Evolutionary conservation across 2,888 invertebrate species (phyloP).

Genomic region (Athalia cordata): DNA sequence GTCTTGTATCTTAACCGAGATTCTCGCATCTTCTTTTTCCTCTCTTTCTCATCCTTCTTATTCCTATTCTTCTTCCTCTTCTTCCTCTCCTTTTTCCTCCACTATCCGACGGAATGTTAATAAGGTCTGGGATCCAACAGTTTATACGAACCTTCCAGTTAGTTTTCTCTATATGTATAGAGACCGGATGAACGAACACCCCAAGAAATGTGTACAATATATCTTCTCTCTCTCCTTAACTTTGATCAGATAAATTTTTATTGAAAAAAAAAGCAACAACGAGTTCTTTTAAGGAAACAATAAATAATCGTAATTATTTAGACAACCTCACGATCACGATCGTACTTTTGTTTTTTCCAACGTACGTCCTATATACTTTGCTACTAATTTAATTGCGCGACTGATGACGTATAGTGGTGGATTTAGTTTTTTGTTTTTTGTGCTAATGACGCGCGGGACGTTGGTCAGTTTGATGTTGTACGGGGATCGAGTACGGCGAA

Average conservation of each 20-base stretch:
- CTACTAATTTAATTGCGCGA: conserved; percentile 14
- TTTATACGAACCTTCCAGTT: conserved; percentile 20
- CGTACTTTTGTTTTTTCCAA: too few relatives aligned
- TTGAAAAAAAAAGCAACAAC: not conserved
- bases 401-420: conserved; percentile 44
- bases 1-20: conserved; percentile 39
- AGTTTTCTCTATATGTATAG: not conserved
- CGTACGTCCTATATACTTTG: not conserved
- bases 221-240: conserved; percentile 2
- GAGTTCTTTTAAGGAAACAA: not conserved
- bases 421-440: conserved; percentile 45
- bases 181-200: conserved; percentile 1
- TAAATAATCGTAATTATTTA: not conserved
- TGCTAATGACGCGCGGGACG: conserved; percentile 61
- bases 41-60: conserved; percentile 42
- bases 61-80: conserved; percentile 47
- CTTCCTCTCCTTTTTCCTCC: conserved; percentile 45
- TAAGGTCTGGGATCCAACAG: conserved; percentile 48
- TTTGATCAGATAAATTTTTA: conserved; percentile 43
- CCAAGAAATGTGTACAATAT: too few relatives aligned
- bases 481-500: conserved; percentile 12
- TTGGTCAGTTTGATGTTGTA: not conserved
- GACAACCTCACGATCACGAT: not conserved
- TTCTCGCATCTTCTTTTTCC: conserved; percentile 1
- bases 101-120: conserved; percentile 58